phyloP scores from a whole-genome alignment of 2,888 invertebrate genomes.

The Dolomedes plantarius region DNA sequence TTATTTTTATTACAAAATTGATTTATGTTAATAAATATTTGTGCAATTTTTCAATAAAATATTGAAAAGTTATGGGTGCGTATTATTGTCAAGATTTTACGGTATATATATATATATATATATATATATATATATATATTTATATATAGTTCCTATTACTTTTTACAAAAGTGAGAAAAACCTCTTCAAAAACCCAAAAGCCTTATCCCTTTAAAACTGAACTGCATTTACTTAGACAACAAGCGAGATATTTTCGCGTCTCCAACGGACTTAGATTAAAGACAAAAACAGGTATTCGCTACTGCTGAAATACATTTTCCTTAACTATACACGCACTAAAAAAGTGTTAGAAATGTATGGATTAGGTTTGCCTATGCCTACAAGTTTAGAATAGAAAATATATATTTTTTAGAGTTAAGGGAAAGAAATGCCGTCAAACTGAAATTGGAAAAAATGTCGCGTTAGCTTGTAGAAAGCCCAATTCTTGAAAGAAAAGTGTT shows the following conservation, averaged over 20 bases:
- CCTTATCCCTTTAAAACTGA: constrained; percentile 10
- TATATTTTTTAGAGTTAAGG: neutral
- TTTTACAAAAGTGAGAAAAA: too few species aligned
- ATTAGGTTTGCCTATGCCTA: constrained; percentile 24
- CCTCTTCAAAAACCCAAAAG: too few species aligned
- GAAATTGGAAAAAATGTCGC: constrained; percentile 17
- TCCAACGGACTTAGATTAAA: constrained; percentile 15
- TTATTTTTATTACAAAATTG: too few species aligned
- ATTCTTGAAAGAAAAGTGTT: constrained; percentile 14
- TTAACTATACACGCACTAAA: constrained; percentile 14
- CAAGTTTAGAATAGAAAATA: neutral
- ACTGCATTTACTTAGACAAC: constrained; percentile 36
- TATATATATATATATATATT: too few species aligned
- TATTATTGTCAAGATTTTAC: too few species aligned
- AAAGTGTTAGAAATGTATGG: constrained; percentile 17
- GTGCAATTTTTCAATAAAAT: too few species aligned
- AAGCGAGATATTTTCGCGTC: constrained; percentile 2
- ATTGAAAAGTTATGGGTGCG: too few species aligned
- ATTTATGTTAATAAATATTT: too few species aligned
- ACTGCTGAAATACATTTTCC: constrained; percentile 26
- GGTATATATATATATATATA: too few species aligned
- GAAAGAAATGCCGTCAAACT: neutral
- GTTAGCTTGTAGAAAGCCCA: neutral
- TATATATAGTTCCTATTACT: too few species aligned
- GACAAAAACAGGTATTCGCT: constrained; percentile 7